Percentiles rank a stretch among this genome's conserved stretches.
phyloP scores from a whole-genome alignment of 2,113 vertebrate genomes.

The Benitochromis conjunctus region DNA sequence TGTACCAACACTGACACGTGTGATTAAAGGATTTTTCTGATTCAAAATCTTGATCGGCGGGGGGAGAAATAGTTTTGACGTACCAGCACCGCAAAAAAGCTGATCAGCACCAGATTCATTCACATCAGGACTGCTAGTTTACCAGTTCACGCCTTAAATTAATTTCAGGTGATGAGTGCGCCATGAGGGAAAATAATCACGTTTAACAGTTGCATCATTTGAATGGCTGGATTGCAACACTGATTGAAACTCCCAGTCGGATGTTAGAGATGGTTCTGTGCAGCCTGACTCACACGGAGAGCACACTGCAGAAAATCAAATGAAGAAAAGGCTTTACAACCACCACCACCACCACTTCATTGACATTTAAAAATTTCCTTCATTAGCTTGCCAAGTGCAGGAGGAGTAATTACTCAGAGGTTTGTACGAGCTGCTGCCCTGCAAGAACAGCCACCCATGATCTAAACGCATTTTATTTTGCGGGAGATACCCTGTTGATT shows the following conservation, averaged over 20 bases:
- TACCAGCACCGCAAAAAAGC: not conserved
- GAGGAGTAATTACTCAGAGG: constrained; percentile 45
- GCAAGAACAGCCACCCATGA: constrained; percentile 29
- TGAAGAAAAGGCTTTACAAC: constrained; percentile 9
- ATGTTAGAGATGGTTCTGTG: not conserved
- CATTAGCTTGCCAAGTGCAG: constrained; percentile 48
- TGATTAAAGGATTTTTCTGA: not conserved
- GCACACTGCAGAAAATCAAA: constrained; percentile 27
- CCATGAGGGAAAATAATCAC: not conserved
- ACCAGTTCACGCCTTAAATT: not conserved
- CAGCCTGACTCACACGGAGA: not conserved
- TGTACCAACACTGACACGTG: not conserved
- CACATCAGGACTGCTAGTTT: not conserved
- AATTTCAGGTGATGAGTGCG: not conserved
- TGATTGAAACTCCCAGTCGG: not conserved
- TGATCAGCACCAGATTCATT: not conserved
- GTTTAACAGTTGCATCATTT: not conserved
- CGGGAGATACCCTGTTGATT: constrained; percentile 36
- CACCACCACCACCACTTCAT: constrained; percentile 14
- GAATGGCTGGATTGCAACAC: not conserved
- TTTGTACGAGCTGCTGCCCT: constrained; percentile 9
- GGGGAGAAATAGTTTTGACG: not conserved
- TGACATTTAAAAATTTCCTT: constrained; percentile 67
- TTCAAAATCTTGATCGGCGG: not conserved
- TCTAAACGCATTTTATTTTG: constrained; percentile 31